Percentiles rank a stretch among this genome's conserved stretches.
Evolutionary conservation across 2,888 invertebrate species (phyloP).

Genomic region (Athrips mouffetella): DNA sequence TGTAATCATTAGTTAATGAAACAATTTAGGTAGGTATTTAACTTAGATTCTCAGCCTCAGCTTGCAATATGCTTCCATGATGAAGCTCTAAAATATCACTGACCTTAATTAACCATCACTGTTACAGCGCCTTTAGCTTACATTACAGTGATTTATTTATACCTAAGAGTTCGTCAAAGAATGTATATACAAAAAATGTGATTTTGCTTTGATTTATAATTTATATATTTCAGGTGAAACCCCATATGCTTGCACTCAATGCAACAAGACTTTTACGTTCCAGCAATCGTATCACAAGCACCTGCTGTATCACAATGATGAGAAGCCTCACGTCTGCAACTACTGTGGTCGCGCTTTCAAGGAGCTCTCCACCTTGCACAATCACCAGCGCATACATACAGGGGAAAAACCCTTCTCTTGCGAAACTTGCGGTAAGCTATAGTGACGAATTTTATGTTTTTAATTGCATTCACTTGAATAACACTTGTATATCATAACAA

Average conservation of each 20-base stretch:
- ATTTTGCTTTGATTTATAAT: background rate
- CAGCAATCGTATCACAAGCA: conserved; percentile 95
- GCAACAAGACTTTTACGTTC: conserved; percentile 91
- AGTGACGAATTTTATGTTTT: no score
- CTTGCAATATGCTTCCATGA: no score
- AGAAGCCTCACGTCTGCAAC: conserved; percentile 86
- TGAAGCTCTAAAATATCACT: no score
- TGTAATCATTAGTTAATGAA: background rate
- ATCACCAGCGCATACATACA: conserved; percentile 90
- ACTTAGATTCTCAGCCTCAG: background rate
- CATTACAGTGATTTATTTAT: no score
- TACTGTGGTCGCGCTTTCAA: conserved; percentile 91
- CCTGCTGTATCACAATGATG: conserved; percentile 90
- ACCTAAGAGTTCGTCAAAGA: no score
- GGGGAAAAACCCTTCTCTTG: conserved; percentile 93
- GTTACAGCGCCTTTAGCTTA: no score
- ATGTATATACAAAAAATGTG: no score
- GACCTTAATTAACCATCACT: no score
- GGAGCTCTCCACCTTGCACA: conserved; percentile 91
- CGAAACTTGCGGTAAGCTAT: conserved; percentile 87
- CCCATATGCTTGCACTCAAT: conserved; percentile 89
- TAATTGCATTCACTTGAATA: no score
- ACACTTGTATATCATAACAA: no score
- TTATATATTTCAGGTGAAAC: conserved; percentile 83
- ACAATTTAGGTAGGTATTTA: background rate